phyloP scores from a whole-genome alignment of 2,113 vertebrate genomes.

The Prunella fulvescens region DNA sequence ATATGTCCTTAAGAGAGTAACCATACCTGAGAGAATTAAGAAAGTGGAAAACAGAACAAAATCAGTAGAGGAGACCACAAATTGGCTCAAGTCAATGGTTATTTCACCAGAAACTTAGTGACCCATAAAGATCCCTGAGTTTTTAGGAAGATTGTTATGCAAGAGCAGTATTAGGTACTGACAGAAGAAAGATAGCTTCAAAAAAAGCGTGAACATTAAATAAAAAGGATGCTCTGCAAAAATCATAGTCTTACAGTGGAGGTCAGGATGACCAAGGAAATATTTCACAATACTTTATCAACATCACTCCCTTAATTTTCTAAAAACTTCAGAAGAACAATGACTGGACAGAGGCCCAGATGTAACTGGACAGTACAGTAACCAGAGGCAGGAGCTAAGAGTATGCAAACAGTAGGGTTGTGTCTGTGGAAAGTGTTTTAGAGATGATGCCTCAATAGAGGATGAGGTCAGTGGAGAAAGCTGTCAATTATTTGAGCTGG shows the following conservation, averaged over 20 bases:
- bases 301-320: not conserved
- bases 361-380: not conserved
- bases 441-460: conserved; percentile 4
- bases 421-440: conserved; percentile 34
- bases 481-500: conserved; percentile 54
- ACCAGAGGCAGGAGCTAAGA: not conserved
- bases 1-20: not conserved
- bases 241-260: not conserved
- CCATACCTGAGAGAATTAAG: not conserved
- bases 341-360: not conserved
- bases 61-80: not conserved
- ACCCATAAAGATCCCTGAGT: not conserved
- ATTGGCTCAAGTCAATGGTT: not conserved
- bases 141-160: not conserved
- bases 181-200: not conserved
- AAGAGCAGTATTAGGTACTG: not conserved
- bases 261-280: not conserved
- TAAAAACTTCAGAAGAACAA: not conserved
- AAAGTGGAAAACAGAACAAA: not conserved
- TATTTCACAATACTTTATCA: not conserved
- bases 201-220: not conserved
- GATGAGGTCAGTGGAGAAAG: conserved; percentile 56
- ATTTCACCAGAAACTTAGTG: not conserved
- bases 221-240: not conserved
- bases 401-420: not conserved